Base-by-base conservation (phyloP, 2,888 invertebrate genomes). In the Liodrosophila aerea region DNA sequence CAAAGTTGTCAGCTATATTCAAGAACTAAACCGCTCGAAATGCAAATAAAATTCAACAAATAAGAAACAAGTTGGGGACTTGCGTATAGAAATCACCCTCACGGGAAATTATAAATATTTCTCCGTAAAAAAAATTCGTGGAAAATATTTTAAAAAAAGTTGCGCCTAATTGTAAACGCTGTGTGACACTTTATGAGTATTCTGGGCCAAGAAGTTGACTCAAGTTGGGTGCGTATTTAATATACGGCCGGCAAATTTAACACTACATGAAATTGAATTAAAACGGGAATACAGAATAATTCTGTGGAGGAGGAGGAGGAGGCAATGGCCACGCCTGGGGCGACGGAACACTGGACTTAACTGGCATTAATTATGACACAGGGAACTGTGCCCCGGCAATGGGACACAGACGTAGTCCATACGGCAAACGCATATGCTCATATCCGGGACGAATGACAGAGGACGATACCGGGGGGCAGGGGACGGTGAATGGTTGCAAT, bases 291-390 rank as follows among this genome's bases (percentile, higher is more conserved):
- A 57, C 13, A 13, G 37, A 18, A 11, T 29, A 13, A n/a, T n/a
- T n/a, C n/a, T n/a, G n/a, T n/a, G n/a, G n/a, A n/a, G n/a, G 30
- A 11, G 9, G 9, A 30, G 43, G 40, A 11, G 16, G 31, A 22
- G 56, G 40, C 12, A 50, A 46, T 66, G 64, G 52, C 60, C 74
- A 60, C 73, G 73, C 72, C 81, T 71, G 73, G 59, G 74, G 76
- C 74, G 67, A 63, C 63, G 69, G 66, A 76, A 75, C 76, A 70
- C 69, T 64, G 69, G 76, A 73, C 82, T 85, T 86, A 83, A 84
- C 73, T 73, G 73, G 77, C 80, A 82, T 86, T 85, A 86, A 84
- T 86, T 80, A 85, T 86, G 84, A 74, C 65, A 44, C 68, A 67
- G 59, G 59, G 47, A 15, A 64, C 50, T 45, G 22, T 39, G 52